Conservation (phyloP, 2,888 invertebrate genomes). For the Plagodis pulveraria region DNA sequence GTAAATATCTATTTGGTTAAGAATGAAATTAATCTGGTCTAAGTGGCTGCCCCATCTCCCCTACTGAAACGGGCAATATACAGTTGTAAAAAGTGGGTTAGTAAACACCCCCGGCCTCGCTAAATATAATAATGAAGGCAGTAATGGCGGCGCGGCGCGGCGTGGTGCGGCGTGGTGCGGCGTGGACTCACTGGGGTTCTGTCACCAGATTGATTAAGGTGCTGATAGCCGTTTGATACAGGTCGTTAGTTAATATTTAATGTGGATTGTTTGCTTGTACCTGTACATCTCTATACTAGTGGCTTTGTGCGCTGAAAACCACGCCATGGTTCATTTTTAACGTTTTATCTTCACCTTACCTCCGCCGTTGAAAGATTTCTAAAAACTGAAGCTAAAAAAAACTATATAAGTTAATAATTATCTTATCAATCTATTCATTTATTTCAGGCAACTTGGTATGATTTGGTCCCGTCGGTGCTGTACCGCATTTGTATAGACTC, state of each 20-base stretch:
- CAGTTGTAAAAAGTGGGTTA: slow-evolving; percentile 19
- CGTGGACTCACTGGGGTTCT: slow-evolving; percentile 15
- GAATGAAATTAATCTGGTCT: too few relatives aligned
- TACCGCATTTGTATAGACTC: too few relatives aligned
- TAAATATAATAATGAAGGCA: slow-evolving; percentile 28
- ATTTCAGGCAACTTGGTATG: too few relatives aligned
- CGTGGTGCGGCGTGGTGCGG: too few relatives aligned
- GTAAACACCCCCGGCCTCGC: slow-evolving; percentile 20
- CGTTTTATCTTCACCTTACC: not conserved
- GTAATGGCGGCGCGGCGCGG: slow-evolving; percentile 19
- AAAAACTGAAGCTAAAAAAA: too few relatives aligned
- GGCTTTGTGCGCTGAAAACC: not conserved
- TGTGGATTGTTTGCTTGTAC: slow-evolving; percentile 18
- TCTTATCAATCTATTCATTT: too few relatives aligned
- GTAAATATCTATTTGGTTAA: too few relatives aligned
- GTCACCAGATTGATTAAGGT: slow-evolving; percentile 12
- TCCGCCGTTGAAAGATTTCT: too few relatives aligned
- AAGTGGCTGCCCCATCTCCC: too few relatives aligned
- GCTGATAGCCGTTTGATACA: slow-evolving; percentile 17
- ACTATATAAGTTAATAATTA: too few relatives aligned
- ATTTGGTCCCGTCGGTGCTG: too few relatives aligned
- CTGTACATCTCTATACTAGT: too few relatives aligned
- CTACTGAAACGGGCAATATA: slow-evolving; percentile 3
- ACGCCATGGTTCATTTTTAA: not conserved
- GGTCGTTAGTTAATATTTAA: slow-evolving; percentile 28